phyloP scores from a whole-genome alignment of 2,888 invertebrate genomes.

The Empis stercorea region DNA sequence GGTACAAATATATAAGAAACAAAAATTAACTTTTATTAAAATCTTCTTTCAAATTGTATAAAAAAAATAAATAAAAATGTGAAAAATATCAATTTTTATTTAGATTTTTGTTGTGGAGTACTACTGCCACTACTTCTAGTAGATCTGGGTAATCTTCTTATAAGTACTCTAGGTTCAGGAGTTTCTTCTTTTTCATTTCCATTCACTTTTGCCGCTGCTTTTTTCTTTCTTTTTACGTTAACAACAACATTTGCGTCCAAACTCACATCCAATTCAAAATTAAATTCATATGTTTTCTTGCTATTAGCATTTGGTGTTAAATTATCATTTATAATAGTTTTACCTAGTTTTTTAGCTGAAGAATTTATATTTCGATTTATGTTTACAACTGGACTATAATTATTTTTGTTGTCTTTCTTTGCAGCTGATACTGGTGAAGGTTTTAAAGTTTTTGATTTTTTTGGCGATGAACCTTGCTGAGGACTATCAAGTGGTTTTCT shows the following conservation, averaged over 20 bases:
- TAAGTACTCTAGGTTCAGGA: background rate
- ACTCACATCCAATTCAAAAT: slow-evolving; percentile 35
- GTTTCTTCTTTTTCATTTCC: background rate
- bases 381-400: slow-evolving; percentile 24
- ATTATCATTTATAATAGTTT: slow-evolving; percentile 30
- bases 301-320: slow-evolving; percentile 28
- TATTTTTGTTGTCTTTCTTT: slow-evolving; percentile 12
- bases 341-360: slow-evolving; percentile 23
- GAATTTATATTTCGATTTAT: slow-evolving; percentile 5
- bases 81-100: background rate
- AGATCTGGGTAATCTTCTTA: background rate
- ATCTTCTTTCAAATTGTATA: too few species aligned
- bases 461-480: slow-evolving; percentile 7
- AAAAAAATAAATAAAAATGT: too few species aligned
- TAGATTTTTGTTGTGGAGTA: background rate
- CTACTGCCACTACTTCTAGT: background rate
- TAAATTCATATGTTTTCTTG: slow-evolving; percentile 33
- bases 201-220: slow-evolving; percentile 10
- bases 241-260: slow-evolving; percentile 36
- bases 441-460: background rate
- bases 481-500: slow-evolving; percentile 1
- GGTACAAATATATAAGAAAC: too few species aligned
- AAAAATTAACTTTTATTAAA: too few species aligned
- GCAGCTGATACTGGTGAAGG: too few species aligned
- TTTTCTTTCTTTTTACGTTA: slow-evolving; percentile 33